phyloP scores from a whole-genome alignment of 2,888 invertebrate genomes.

The Desoria tigrina region DNA sequence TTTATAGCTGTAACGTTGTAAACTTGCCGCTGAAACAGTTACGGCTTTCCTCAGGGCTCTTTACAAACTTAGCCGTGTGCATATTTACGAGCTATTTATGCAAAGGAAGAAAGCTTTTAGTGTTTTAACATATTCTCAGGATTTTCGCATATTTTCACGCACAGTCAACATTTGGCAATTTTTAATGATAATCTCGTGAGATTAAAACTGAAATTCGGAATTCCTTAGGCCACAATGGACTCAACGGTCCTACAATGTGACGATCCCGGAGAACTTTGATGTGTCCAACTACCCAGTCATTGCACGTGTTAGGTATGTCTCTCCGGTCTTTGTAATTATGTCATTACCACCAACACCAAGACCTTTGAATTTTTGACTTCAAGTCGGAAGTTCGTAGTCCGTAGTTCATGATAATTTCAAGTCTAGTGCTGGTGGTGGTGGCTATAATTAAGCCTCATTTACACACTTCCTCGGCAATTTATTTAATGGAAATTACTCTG shows the following conservation, averaged over 20 bases:
- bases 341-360: not conserved
- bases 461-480: not conserved
- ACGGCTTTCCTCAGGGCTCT: too few species aligned
- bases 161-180: not conserved
- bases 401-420: too few species aligned
- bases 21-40: too few species aligned
- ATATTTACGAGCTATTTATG: constrained; percentile 12
- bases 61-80: not conserved
- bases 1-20: too few species aligned
- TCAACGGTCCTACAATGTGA: constrained; percentile 82
- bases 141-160: constrained; percentile 17
- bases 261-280: constrained; percentile 84
- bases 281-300: constrained; percentile 81
- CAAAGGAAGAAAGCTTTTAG: not conserved
- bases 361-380: too few species aligned
- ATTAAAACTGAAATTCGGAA: not conserved
- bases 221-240: constrained; percentile 76
- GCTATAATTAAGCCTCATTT: not conserved
- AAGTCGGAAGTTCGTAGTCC: too few species aligned
- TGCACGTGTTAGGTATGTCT: constrained; percentile 66
- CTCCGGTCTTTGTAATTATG: not conserved
- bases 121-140: not conserved
- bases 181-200: too few species aligned
- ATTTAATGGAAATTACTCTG: not conserved
- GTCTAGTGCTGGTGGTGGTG: too few species aligned